Evolutionary conservation across 1,140 invertebrate species (phyloP).

Genomic region (Drosophila seguyi): DNA sequence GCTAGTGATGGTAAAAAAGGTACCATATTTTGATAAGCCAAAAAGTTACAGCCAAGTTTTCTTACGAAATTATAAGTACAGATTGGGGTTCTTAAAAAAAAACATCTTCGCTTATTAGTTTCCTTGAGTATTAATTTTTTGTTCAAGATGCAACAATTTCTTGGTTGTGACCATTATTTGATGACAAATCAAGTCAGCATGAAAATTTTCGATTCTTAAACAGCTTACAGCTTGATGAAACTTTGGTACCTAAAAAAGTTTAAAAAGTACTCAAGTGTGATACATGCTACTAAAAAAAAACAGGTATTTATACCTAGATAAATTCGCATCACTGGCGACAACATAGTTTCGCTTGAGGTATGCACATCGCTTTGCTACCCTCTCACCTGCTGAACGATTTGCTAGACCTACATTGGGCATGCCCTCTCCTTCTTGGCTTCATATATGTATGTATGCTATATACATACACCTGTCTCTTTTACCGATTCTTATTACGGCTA

Average conservation of each 20-base stretch:
- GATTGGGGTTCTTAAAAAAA: neutral
- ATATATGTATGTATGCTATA: neutral
- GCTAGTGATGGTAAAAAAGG: neutral
- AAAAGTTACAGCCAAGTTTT: no score
- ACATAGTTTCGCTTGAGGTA: conserved; percentile 22
- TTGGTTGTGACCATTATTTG: no score
- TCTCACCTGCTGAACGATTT: conserved; percentile 29
- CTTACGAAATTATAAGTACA: neutral
- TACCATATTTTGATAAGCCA: neutral
- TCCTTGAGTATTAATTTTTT: neutral
- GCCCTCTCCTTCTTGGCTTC: neutral
- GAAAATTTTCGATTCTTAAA: neutral
- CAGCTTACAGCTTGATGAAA: neutral
- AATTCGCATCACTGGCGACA: conserved; percentile 25
- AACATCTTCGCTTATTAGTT: neutral
- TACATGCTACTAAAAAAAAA: neutral
- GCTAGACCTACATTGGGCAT: conserved; percentile 28
- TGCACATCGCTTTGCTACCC: conserved; percentile 21
- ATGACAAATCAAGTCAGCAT: no score
- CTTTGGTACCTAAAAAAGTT: neutral
- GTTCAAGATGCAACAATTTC: no score
- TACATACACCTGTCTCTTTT: conserved; percentile 1
- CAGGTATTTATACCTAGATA: conserved; percentile 3
- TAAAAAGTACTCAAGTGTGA: neutral
- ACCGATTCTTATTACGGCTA: conserved; percentile 29